Percentiles rank a stretch among this genome's conserved stretches.
phyloP scores from a whole-genome alignment of 2,797 vertebrate genomes.

The Thamnophis elegans region DNA sequence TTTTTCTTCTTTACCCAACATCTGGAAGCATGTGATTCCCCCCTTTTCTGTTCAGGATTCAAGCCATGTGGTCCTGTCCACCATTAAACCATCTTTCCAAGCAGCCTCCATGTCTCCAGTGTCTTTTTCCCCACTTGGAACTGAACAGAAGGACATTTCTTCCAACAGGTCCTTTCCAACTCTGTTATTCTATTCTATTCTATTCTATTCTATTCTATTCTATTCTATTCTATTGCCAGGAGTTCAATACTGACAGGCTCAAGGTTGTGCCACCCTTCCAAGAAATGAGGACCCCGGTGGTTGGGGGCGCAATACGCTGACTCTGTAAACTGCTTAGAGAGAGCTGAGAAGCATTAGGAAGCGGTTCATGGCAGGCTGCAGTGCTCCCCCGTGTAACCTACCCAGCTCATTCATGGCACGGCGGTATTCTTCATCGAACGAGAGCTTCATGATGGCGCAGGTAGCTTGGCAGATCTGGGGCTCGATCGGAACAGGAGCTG shows the following conservation, averaged over 20 bases:
- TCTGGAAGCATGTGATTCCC: too few relatives aligned
- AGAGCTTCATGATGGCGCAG: slow-evolving; percentile 96
- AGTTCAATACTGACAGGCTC: background rate
- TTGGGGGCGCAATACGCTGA: background rate
- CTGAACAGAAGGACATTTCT: too few relatives aligned
- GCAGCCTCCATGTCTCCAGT: too few relatives aligned
- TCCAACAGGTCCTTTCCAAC: too few relatives aligned
- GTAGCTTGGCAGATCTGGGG: slow-evolving; percentile 96
- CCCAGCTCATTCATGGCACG: slow-evolving; percentile 96
- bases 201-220: too few relatives aligned
- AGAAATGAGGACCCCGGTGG: background rate
- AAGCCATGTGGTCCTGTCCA: too few relatives aligned
- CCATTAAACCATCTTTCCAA: too few relatives aligned
- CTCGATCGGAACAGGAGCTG: slow-evolving; percentile 87
- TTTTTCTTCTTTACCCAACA: too few relatives aligned
- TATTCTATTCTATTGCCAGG: background rate
- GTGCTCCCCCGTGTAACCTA: slow-evolving; percentile 51
- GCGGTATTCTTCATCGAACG: slow-evolving; percentile 94
- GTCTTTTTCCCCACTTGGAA: too few relatives aligned
- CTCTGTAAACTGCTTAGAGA: background rate
- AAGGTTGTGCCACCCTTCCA: background rate
- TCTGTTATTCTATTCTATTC: too few relatives aligned
- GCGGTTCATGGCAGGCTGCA: background rate
- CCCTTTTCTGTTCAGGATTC: too few relatives aligned
- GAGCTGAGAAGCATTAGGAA: background rate